Base-by-base conservation (phyloP, 2,888 invertebrate species). In the Odiellus spinosus region DNA sequence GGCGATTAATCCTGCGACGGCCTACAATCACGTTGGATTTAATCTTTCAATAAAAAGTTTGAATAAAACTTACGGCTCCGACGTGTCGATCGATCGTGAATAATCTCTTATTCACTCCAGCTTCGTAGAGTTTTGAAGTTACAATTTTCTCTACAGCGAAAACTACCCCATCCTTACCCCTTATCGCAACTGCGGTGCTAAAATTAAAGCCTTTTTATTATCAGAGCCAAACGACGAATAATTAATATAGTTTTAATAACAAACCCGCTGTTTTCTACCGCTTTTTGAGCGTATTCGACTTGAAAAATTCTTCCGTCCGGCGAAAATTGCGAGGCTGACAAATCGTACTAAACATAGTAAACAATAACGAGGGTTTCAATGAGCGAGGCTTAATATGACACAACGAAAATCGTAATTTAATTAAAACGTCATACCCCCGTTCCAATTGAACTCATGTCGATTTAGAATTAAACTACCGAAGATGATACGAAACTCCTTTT, bases 301-400 rank as follows among this genome's bases (percentile, higher is more conserved):
- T 98, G 98, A 68, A 98, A 98, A 33, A 99, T 96, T 59, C 96
- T 75, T 10, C 98, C 98, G 66, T 98, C 98, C 2, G 98, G 98
- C 2, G 96, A 98, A 71, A 98, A 98, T 73, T 98, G 98, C 38
- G 98, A 93, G n/a, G 98, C 98, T 50, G 96, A 96, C 60, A 99
- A 75, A 76, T 99, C 98, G 66, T 99, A 99, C 90, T 93, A 68
- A 46, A 75, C 74, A 56, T 6, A 26, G 26, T 26, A 6, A 26
- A 26, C 26, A 26, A 6, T 26, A 8, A 6, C 26, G 8, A 26
- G 26, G 26, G 26, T 26, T 26, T 26, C 26, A 26, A 26, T 26
- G 26, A 8, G 5, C 26, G 8, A 26, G 26, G 26, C 26, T 26
- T 26, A 26, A 6, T 26, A 26, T 26, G 26, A 26, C 26, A 26